Base-by-base conservation (phyloP, 1,140 invertebrate species). In the Pomacea maculata region DNA sequence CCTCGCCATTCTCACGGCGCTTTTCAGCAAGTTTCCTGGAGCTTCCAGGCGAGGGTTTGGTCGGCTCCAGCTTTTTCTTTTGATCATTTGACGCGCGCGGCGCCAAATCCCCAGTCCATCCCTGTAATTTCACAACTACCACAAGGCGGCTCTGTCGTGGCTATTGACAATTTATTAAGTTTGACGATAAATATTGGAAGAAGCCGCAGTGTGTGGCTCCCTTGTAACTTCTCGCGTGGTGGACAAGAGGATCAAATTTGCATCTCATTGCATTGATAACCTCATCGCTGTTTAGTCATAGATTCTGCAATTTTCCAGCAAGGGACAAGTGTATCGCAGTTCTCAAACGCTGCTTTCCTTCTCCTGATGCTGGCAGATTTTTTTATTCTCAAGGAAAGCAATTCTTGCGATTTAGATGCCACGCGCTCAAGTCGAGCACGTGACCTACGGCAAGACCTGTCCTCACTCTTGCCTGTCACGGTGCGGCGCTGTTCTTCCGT, bases 121-220 rank as follows among this genome's bases (percentile, higher is more conserved):
- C 17, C 17, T 19, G 17, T 72, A 72, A 72, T 52, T 72, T 72
- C 29, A 17, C 52, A 29, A 72, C 29, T 25, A 72, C 71, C 17
- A 72, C 25, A 19, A 72, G 71, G 10, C 17, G 29, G 10, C 29
- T 17, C 11, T 25, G 4, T 29, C 34, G 71, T 72, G 29, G 71
- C 52, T 72, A 72, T 72, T 72, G 71, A 72, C 52, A 72, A 34
- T 72, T 72, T 25, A 72, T 72, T 72, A 25, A 72, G 29, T 72
- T 72, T 45, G 52, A 72, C 71, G 34, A 45, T 45, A 72, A 72
- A 72, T 72, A 72, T 72, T 72, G 52, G 71, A 34, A 72, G n/a
- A 52, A 45, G 34, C 71, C 57, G 57, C 57, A 61, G 57, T 17
- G 57, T 61, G 57, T 61, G 57, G 57, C 57, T 61, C 15, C 34